Base-by-base conservation (phyloP, 2,888 invertebrate genomes). In the Dinocampus coccinellae region DNA sequence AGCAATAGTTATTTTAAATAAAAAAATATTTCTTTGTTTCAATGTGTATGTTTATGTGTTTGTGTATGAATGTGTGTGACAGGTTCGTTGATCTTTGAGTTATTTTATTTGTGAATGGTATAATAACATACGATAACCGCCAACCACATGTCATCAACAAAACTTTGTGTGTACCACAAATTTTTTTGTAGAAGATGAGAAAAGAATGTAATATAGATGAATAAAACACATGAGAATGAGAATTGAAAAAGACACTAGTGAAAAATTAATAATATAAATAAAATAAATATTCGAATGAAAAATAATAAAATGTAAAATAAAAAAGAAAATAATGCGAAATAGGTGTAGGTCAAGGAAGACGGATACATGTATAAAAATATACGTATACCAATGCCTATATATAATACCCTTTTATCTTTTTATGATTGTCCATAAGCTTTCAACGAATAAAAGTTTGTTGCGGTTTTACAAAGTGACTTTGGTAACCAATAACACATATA, bases 101-200 rank as follows among this genome's bases (percentile, higher is more conserved):
- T 36, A 60, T 36, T 60, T 69, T 55, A 34, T 61, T 60, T 33
- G 42, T 69, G 63, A 53, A 58, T 60, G 66, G 69, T 36, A 57
- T 39, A 60, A 53, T 36, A 33, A 66, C 61, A n/a, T n/a, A n/a
- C n/a, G n/a, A n/a, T 58, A 75, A 79, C 76, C 81, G 74, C 79
- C 70, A 72, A 76, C 80, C 82, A 77, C 78, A 81, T 79, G 81
- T 78, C 81, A 81, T 75, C 79, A 73, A 67, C 70, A 33, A 65
- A 65, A 65, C 42, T 22, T 16, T 24, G 20, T 53, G 47, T 60
- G 53, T 42, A 70, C 16, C 36, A 61, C 65, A 53, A 47, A 69
- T 69, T 55, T 72, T 72, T 67, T 66, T 66, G 53, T 42, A 39
- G 70, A 65, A 63, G 58, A 64, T 64, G 58, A 20, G 42, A 57